Evolutionary conservation across 2,888 invertebrate species (phyloP).

Genomic region (Ethmia dodecea): DNA sequence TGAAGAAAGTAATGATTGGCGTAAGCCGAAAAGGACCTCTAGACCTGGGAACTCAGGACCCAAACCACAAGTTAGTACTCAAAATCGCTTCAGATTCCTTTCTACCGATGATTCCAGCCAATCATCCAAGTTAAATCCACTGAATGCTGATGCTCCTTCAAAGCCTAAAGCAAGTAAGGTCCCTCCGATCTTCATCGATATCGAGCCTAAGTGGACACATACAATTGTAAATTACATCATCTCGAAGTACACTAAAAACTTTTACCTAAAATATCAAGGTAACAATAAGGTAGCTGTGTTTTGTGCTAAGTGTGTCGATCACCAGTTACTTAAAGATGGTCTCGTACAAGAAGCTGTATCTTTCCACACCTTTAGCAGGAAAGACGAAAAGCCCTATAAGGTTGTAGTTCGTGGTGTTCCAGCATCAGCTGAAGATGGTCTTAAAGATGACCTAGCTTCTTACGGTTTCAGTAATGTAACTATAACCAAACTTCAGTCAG

Average conservation of each 20-base stretch:
- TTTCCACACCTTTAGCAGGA: constrained; percentile 1
- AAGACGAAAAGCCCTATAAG: constrained; percentile 2
- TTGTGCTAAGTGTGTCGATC: neutral
- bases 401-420: constrained; percentile 1
- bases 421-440: neutral
- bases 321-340: neutral
- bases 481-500: neutral
- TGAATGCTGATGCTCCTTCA: neutral
- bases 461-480: constrained; percentile 1
- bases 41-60: neutral
- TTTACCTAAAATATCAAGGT: constrained; percentile 7
- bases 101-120: neutral
- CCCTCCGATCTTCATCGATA: constrained; percentile 1
- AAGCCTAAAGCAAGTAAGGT: neutral
- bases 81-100: neutral
- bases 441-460: neutral
- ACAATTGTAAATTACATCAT: neutral
- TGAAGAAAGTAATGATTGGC: neutral
- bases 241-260: neutral
- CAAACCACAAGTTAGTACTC: neutral
- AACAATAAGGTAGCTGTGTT: neutral
- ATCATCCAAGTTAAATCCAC: neutral
- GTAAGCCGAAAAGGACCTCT: neutral
- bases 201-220: constrained; percentile 1
- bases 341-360: neutral